phyloP scores from a whole-genome alignment of 2,888 invertebrate species.

The Orthonevra nobilis region DNA sequence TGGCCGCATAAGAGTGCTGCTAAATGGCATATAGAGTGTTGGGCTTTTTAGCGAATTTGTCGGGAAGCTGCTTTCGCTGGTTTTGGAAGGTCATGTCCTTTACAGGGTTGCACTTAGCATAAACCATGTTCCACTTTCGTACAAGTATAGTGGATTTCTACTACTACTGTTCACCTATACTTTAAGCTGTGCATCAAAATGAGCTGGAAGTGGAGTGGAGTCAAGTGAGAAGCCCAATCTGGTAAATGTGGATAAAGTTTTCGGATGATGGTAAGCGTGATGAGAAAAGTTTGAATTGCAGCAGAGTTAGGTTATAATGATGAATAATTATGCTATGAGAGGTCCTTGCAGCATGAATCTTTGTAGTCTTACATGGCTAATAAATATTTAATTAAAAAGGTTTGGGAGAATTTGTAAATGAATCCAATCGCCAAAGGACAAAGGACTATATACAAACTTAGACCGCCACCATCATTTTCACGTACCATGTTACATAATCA shows the following conservation, averaged over 20 bases:
- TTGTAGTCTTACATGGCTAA: too few species aligned
- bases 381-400: too few species aligned
- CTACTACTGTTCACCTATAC: background rate
- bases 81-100: constrained; percentile 60
- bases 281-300: constrained; percentile 64
- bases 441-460: too few species aligned
- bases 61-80: constrained; percentile 15
- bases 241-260: constrained; percentile 53
- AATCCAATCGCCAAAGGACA: too few species aligned
- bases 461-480: too few species aligned
- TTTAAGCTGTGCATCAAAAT: too few species aligned
- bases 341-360: background rate
- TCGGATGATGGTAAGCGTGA: constrained; percentile 34
- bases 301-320: too few species aligned
- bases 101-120: constrained; percentile 28
- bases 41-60: constrained; percentile 21
- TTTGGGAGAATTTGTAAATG: too few species aligned
- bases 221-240: background rate
- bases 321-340: constrained; percentile 19
- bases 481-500: too few species aligned
- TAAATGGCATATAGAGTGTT: constrained; percentile 32
- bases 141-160: constrained; percentile 13
- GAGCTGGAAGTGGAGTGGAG: background rate
- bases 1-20: constrained; percentile 24
- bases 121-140: constrained; percentile 35